Evolutionary conservation across 2,797 vertebrate species (phyloP), one percentile per base, ranked within the genome.

Genomic region (Smutsia temminckii): DNA sequence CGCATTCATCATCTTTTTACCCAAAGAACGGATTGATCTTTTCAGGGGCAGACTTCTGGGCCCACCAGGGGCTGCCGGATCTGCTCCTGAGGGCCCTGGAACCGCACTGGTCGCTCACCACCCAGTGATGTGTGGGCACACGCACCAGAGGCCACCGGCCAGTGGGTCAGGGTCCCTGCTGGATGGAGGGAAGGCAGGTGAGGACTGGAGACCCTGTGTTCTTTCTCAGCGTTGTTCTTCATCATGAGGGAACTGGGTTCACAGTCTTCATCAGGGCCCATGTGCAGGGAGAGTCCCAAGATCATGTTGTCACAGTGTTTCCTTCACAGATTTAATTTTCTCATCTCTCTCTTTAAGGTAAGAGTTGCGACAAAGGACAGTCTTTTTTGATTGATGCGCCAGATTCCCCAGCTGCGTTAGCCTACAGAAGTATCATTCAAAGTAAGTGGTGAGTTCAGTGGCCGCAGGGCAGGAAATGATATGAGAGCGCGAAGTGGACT

Each of bases 341-440:
- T 3, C 53, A 4, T 91, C 86, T 92, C 18, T 69, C 18, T 97
- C 79, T 95, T 84, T 53, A 95, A 99, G 99, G 99, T 8, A 99
- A 97, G 96, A 99, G 99, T 95, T 99, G 99, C 88, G 99, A 99
- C 42, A 98, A 98, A 89, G 99, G 99, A 91, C 99, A 98, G 93
- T 99, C 99, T 1, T 99, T 99, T 98, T 98, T 99, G 61, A 97
- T 34, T 0, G 99, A 99, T 49, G 98, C 98, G 0, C 99, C 99
- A 0, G 99, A 99, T 86, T 99, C 99, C 63, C 99, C 99, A 53
- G 99, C 99, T 13, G 98, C 99, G 0, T 6, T 83, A 0, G 99
- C 98, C 90, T 99, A 99, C 98, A 98, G 81, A 94, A 97, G 25
- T 5, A 99, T 99, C 72, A 99, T 99, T 95, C 98, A 99, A 57